Conservation (phyloP, 2,888 invertebrate genomes). For the Nephrocerus scutellatus region DNA sequence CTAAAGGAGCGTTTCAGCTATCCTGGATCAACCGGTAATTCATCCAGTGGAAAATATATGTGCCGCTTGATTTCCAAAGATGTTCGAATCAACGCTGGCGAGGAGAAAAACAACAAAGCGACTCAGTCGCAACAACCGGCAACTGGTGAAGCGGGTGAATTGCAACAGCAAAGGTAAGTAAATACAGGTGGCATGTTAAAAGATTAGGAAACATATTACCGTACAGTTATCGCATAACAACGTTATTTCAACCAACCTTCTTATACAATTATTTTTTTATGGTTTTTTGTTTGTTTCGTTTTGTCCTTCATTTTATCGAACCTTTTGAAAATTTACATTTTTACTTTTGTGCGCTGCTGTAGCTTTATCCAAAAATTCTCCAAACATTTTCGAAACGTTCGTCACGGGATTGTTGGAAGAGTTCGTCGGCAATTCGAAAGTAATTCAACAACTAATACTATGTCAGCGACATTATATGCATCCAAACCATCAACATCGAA, state of each 20-base stretch:
- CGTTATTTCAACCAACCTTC: too few species aligned
- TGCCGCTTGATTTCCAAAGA: slow-evolving; percentile 23
- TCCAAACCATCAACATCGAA: too few species aligned
- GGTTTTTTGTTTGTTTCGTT: too few species aligned
- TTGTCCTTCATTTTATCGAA: too few species aligned
- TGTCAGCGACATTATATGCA: too few species aligned
- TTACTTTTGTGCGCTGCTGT: slow-evolving; percentile 8
- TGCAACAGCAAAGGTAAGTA: slow-evolving; percentile 21
- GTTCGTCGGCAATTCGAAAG: too few species aligned
- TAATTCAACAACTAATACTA: too few species aligned
- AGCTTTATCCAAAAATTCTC: slow-evolving; percentile 23
- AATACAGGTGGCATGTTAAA: neutral
- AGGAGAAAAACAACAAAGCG: slow-evolving; percentile 17
- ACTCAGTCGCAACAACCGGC: slow-evolving; percentile 8
- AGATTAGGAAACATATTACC: too few species aligned
- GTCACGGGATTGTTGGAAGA: slow-evolving; percentile 19
- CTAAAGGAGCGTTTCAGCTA: slow-evolving; percentile 46
- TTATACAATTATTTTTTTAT: too few species aligned
- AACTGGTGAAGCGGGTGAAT: slow-evolving; percentile 17
- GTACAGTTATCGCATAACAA: too few species aligned
- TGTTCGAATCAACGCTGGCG: slow-evolving; percentile 24
- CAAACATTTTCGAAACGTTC: slow-evolving; percentile 19
- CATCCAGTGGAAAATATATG: slow-evolving; percentile 25
- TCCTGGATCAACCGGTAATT: slow-evolving; percentile 37
- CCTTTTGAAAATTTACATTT: too few species aligned